Conservation (phyloP, 2,888 invertebrate genomes). For the Tetragonula carbonaria region DNA sequence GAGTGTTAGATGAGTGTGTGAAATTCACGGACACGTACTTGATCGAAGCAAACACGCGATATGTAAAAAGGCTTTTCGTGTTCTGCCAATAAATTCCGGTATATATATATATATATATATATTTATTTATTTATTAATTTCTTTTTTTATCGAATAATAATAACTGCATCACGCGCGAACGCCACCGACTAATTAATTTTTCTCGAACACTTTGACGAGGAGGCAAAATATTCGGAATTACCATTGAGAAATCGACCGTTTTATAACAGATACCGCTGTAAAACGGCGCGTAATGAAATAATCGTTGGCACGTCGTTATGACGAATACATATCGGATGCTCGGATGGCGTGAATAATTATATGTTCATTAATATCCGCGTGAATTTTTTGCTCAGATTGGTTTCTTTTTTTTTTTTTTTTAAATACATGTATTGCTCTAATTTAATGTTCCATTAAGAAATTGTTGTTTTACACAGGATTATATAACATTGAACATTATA, state of each 20-base stretch:
- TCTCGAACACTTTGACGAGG: too few species aligned
- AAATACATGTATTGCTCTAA: too few species aligned
- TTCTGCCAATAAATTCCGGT: background rate
- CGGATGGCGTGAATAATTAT: too few species aligned
- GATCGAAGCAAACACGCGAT: constrained; percentile 31
- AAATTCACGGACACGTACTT: constrained; percentile 37
- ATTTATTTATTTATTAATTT: background rate
- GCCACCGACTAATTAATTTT: background rate
- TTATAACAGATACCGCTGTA: background rate
- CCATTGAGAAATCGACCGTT: background rate
- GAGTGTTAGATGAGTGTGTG: constrained; percentile 39
- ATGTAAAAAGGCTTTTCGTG: constrained; percentile 1
- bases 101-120: background rate
- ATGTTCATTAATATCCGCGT: too few species aligned
- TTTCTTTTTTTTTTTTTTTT: too few species aligned
- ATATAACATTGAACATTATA: too few species aligned
- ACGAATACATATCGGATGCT: background rate
- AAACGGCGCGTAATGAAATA: background rate
- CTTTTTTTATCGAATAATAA: background rate
- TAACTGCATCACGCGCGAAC: background rate
- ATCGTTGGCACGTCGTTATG: background rate
- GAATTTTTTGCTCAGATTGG: too few species aligned
- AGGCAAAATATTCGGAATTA: background rate
- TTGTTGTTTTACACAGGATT: too few species aligned
- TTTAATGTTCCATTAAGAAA: too few species aligned